Evolutionary conservation across 2,888 invertebrate species (phyloP), one percentile per base, ranked within the genome.

Genomic region (Idaea biselata): DNA sequence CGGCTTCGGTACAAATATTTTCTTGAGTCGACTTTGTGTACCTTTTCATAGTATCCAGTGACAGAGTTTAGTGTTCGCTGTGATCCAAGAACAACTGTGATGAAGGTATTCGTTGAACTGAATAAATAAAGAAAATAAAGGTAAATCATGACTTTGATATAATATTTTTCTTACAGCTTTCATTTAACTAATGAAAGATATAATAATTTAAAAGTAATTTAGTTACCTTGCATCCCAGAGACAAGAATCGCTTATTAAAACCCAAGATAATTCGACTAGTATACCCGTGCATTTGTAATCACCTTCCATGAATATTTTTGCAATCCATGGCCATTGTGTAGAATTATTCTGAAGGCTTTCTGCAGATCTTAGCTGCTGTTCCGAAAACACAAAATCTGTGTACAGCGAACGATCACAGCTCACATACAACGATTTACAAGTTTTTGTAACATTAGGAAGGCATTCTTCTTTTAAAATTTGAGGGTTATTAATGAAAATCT

Each of bases 291-390:
- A 97, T 74, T 87, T 93, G 68, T 95, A 95, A 64, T 88, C 81
- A 2, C 97, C 97, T 76, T 97, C 94, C 0, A 94, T 88, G 81
- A 94, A 96, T 60, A 97, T 88, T 73, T 95, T 95, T 0, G 95
- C 96, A 74, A 95, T 87, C 97, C 97, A 97, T 0, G 96, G 96
- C 93, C 95, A 94, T 17, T 80, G 68, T 14, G 56, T 55, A 53
- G 63, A 61, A 17, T 58, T 55, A 11, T 73, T 73, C 3, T 67
- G 66, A 5, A 67, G 60, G 7, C 63, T 64, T 60, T 79, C 75
- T 0, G 76, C 72, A 63, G 77, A 73, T 70, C 81, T 73, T 6
- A 79, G 58, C 60, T 80, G 85, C 60, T 80, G 85, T 73, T 85
- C 79, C 55, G 77, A 69, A 55, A 77, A 69, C 61, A 84, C 83